A percentile compares a stretch with the other conserved stretches of the same genome.
These are phyloP conservation scores for Mus musculus DNA, from an alignment of 2,113 vertebrate species.

Conservation along the genomic window DNA sequence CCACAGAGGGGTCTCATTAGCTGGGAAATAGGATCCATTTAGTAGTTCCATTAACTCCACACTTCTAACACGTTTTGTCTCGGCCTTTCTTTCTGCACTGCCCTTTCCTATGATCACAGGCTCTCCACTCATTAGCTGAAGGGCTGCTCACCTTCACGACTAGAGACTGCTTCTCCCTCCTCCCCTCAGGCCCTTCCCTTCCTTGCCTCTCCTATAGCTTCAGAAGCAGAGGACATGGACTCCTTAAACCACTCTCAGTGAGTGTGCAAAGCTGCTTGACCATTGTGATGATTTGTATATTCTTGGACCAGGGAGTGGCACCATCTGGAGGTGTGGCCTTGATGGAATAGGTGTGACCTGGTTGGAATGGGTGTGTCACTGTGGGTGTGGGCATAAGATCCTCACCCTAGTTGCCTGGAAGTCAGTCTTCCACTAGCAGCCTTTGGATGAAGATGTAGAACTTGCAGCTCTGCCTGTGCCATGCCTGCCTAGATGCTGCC, in stretches of 20 bases:
- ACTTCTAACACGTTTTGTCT: constrained; percentile 56
- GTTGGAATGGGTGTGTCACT: no score
- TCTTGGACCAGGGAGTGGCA: no score
- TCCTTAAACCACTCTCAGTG: not conserved
- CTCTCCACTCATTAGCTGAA: constrained; percentile 22
- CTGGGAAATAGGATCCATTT: constrained; percentile 59
- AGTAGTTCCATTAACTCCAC: constrained; percentile 58
- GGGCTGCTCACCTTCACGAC: not conserved
- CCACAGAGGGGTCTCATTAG: constrained; percentile 81
- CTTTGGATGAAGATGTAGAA: no score
- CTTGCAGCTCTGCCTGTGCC: no score
- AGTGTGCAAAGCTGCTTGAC: not conserved
- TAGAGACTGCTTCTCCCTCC: accelerated
- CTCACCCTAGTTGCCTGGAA: no score
- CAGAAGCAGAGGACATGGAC: not conserved
- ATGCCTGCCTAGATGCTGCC: no score
- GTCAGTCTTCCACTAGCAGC: no score
- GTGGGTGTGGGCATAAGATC: no score
- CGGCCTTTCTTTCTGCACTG: not conserved
- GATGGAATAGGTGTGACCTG: no score
- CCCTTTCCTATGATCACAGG: not conserved
- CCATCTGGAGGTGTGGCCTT: no score
- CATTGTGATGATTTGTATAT: no score
- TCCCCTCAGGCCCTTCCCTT: not conserved
- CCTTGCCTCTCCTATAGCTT: not conserved